Evolutionary conservation across 2,113 vertebrate species (phyloP).

Genomic region (Lophotis ruficrista): DNA sequence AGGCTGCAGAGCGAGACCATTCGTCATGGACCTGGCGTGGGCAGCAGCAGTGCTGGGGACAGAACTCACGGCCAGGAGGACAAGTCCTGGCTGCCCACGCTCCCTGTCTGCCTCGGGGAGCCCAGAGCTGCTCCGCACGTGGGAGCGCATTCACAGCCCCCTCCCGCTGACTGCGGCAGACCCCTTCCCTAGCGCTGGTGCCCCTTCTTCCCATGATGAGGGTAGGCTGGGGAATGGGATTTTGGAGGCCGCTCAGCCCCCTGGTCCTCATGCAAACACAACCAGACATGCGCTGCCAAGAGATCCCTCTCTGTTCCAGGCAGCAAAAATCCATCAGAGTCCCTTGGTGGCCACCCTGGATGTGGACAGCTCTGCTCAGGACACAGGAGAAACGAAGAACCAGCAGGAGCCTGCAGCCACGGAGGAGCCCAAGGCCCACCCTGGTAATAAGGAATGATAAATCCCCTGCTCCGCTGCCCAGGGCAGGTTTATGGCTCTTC

Average conservation of each 20-base stretch:
- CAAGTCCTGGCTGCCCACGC: not conserved
- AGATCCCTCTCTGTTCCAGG: not conserved
- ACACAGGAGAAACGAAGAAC: not conserved
- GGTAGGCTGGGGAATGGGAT: not conserved
- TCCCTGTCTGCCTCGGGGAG: accelerated
- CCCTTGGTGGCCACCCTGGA: accelerated
- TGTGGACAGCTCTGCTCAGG: not conserved
- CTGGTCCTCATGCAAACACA: not conserved
- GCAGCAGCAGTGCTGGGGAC: not conserved
- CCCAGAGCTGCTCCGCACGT: accelerated
- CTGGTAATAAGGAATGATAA: not conserved
- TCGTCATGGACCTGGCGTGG: accelerated
- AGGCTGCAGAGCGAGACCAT: accelerated
- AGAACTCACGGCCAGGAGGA: not conserved
- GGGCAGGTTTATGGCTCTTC: not conserved
- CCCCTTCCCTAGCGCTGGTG: not conserved
- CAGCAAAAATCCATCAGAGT: not conserved
- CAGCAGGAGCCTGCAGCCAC: not conserved
- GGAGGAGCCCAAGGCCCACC: not conserved
- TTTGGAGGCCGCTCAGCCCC: not conserved
- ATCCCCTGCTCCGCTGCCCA: not conserved
- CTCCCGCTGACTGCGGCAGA: not conserved
- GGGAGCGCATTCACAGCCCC: not conserved
- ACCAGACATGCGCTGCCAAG: not conserved
- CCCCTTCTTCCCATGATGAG: not conserved